These are phyloP conservation scores for Brenthis hecate DNA, from an alignment of 2,888 invertebrate species.

Conservation along the genomic window DNA sequence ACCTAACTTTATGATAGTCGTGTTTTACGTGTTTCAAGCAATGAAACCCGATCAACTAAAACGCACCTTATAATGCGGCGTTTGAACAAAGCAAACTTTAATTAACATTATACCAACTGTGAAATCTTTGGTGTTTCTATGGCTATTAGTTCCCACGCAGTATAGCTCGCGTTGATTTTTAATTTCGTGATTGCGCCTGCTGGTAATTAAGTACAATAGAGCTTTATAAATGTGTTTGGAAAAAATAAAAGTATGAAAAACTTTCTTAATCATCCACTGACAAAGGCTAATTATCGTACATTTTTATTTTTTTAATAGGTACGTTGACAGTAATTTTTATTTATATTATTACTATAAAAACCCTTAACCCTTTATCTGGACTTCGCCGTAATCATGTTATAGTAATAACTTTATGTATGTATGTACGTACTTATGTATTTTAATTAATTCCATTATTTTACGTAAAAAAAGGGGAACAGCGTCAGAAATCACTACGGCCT, in stretches of 20 bases:
- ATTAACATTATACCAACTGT: constrained; percentile 18
- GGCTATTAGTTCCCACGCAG: constrained; percentile 26
- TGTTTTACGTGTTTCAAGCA: no score
- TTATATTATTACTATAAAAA: no score
- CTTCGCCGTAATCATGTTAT: no score
- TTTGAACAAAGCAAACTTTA: constrained; percentile 17
- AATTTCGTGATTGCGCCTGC: constrained; percentile 17
- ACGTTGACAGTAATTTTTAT: background rate
- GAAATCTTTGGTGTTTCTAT: constrained; percentile 31
- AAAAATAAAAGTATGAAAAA: constrained; percentile 3
- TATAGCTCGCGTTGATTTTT: constrained; percentile 24
- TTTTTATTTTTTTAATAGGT: background rate
- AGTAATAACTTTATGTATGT: no score
- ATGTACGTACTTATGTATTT: no score
- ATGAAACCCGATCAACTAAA: no score
- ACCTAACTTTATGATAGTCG: no score
- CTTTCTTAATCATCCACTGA: constrained; percentile 5
- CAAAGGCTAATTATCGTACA: constrained; percentile 5
- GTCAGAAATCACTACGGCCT: no score
- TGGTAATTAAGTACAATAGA: constrained; percentile 7
- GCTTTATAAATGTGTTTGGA: constrained; percentile 13
- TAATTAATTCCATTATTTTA: no score
- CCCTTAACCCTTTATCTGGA: no score
- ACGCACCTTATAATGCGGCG: constrained; percentile 1
- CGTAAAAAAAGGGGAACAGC: no score